phyloP scores from a whole-genome alignment of 2,888 invertebrate genomes.

The Metallyticus violacea region DNA sequence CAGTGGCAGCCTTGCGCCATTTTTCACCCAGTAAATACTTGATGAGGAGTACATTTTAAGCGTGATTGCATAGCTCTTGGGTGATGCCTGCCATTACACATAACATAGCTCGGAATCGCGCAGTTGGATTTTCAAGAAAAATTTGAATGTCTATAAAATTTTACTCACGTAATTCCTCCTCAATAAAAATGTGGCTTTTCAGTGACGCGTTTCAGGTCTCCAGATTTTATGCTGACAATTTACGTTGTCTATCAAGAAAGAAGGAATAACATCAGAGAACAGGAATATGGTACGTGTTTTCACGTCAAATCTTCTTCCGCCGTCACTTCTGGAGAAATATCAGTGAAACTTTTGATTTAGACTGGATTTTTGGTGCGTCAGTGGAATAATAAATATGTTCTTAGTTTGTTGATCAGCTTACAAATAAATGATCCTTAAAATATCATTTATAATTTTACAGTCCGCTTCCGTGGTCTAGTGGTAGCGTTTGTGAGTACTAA shows the following conservation, averaged over 20 bases:
- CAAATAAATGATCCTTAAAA: no score
- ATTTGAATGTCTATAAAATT: not conserved
- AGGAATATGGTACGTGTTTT: not conserved
- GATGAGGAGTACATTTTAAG: not conserved
- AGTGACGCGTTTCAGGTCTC: not conserved
- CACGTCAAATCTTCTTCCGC: not conserved
- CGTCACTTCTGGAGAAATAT: no score
- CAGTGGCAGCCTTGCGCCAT: no score
- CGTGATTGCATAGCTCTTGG: not conserved
- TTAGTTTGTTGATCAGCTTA: no score
- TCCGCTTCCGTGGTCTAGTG: no score
- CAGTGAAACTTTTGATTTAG: no score
- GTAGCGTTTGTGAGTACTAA: no score
- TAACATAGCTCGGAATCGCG: not conserved
- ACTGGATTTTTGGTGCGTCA: no score
- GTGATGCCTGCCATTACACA: no score
- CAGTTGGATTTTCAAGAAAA: not conserved
- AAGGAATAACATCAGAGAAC: not conserved
- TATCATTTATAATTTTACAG: no score
- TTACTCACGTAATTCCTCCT: not conserved
- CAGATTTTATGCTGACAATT: not conserved
- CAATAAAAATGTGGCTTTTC: not conserved
- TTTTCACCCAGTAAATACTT: no score
- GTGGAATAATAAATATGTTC: no score
- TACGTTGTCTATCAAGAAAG: not conserved